Evolutionary conservation across 2,797 vertebrate species (phyloP), one percentile per base, ranked within the genome.

Genomic region (Glyptemys insculpta): DNA sequence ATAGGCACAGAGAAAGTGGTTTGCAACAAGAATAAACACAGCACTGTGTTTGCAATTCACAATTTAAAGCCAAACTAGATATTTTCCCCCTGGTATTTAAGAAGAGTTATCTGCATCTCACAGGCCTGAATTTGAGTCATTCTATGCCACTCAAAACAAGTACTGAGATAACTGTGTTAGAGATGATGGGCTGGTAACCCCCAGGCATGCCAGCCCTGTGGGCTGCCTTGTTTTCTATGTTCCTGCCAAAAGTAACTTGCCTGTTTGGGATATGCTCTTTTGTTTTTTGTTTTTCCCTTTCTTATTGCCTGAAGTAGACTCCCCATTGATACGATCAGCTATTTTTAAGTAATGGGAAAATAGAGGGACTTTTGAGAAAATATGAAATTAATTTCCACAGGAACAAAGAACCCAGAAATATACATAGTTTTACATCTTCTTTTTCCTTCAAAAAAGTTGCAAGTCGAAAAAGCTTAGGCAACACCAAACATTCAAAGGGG

Each of bases 61-160:
- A 78, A 83, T 91, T 93, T 97, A 92, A 96, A 94, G 74, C 50
- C 85, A 97, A 93, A 92, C 79, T 56, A 95, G 81, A 81, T 62
- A 94, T 96, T 96, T 89, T 92, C 93, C 89, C 89, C 53, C 87
- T 80, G 86, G 89, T 95, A 88, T 85, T 95, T 88, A 92, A 93
- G 86, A 96, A 90, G 92, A 96, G 83, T 94, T 97, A 97, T 96
- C 96, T 96, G 44, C 81, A 96, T 86, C 93, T 94, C 91, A 94
- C 92, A 96, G 92, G 41, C 87, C 44, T 0, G 14, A 97, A 97
- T 88, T 83, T 97, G 85, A 92, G 83, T 81, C 92, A 83, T 84
- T 87, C 92, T 95, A 90, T 95, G 87, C 93, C 89, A 91, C 9
- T 90, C 90, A 92, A 92, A 96, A 87, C 82, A 80, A 96, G 80